These are phyloP conservation scores for Leptinotarsa lineolata DNA, from an alignment of 1,140 invertebrate genomes.

Conservation along the genomic window DNA sequence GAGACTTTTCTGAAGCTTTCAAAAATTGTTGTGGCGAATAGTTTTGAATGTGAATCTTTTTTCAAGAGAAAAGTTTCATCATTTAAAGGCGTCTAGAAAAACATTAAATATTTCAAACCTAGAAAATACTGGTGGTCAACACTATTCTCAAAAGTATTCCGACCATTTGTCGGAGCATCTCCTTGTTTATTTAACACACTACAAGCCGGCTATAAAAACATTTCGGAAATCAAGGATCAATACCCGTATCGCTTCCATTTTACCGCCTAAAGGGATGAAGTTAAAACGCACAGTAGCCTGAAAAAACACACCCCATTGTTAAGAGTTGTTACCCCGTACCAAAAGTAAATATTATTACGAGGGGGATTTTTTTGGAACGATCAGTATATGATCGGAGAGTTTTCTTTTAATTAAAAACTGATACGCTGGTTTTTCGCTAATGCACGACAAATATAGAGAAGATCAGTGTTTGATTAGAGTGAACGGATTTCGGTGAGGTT, in stretches of 20 bases:
- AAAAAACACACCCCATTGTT: slow-evolving; percentile 33
- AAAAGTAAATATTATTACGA: slow-evolving; percentile 33
- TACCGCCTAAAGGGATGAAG: slow-evolving; percentile 12
- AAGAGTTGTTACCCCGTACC: slow-evolving; percentile 30
- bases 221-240: slow-evolving; percentile 12
- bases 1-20: too few species aligned
- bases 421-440: slow-evolving; percentile 14
- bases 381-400: slow-evolving; percentile 1
- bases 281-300: slow-evolving; percentile 25
- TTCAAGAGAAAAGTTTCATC: too few species aligned
- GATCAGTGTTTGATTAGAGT: not conserved
- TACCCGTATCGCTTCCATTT: slow-evolving; percentile 16
- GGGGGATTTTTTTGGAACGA: slow-evolving; percentile 26
- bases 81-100: too few species aligned
- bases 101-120: too few species aligned
- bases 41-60: too few species aligned
- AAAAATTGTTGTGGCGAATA: too few species aligned
- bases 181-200: not conserved
- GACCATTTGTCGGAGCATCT: not conserved
- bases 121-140: not conserved
- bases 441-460: not conserved
- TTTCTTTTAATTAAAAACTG: slow-evolving; percentile 26
- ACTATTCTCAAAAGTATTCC: not conserved
- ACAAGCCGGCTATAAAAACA: not conserved
- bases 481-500: not conserved